Conservation (phyloP, 2,113 vertebrate species). For the Crotalus horridus region DNA sequence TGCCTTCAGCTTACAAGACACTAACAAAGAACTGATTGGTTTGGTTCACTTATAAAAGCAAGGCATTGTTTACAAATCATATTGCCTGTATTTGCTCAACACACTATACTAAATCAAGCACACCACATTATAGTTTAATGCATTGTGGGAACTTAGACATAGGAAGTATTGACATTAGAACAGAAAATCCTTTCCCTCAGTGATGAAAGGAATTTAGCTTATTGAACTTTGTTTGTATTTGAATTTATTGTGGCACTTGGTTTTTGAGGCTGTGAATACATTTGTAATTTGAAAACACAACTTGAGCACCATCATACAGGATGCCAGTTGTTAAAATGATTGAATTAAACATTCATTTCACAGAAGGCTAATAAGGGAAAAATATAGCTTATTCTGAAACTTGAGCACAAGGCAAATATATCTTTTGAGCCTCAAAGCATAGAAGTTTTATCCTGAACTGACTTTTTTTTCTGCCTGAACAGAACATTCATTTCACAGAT, state of each 20-base stretch:
- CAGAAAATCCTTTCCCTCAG: neutral
- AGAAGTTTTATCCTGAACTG: neutral
- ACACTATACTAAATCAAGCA: neutral
- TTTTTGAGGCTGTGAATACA: neutral
- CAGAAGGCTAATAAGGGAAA: neutral
- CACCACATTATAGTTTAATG: neutral
- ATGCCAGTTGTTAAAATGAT: neutral
- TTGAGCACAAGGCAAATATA: neutral
- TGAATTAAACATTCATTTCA: neutral
- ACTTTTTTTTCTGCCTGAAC: neutral
- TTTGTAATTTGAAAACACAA: neutral
- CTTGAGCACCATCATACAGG: neutral
- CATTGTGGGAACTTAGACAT: neutral
- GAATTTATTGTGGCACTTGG: neutral
- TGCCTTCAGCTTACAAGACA: neutral
- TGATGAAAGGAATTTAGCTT: neutral
- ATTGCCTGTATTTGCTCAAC: neutral
- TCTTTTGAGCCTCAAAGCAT: neutral
- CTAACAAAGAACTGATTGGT: neutral
- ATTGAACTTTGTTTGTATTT: neutral
- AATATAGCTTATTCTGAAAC: neutral
- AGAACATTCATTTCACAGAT: neutral
- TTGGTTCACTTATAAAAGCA: neutral
- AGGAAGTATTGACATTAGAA: neutral
- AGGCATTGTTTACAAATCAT: neutral